Evolutionary conservation across 1,140 invertebrate genomes (phyloP).

Genomic region (Phortica variegata): DNA sequence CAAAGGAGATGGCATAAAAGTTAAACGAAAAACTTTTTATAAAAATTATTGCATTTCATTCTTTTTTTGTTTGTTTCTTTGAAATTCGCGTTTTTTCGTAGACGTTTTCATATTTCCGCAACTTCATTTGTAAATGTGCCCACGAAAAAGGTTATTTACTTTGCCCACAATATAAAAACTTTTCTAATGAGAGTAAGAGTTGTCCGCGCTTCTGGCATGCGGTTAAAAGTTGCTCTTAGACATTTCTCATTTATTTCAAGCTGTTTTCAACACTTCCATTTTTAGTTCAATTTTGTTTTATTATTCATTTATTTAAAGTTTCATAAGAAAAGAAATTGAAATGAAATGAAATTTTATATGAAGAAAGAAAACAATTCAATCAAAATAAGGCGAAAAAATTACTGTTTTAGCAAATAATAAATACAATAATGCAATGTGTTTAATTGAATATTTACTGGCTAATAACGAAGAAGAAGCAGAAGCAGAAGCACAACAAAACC

Average conservation of each 20-base stretch:
- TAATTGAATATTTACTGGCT: constrained; percentile 37
- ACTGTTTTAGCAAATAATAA: constrained; percentile 34
- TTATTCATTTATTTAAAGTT: constrained; percentile 6
- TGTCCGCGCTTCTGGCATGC: too few species aligned
- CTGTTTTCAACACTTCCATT: constrained; percentile 11
- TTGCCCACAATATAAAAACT: constrained; percentile 25
- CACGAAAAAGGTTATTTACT: constrained; percentile 26
- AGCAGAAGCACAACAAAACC: constrained; percentile 19
- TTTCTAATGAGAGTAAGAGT: constrained; percentile 49
- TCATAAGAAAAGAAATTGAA: constrained; percentile 24
- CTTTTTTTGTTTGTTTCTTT: too few species aligned
- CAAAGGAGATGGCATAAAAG: constrained; percentile 17
- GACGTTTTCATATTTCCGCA: too few species aligned
- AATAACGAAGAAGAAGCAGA: neutral
- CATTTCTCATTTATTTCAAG: constrained; percentile 12
- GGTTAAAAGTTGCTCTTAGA: too few species aligned
- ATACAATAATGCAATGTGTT: constrained; percentile 41
- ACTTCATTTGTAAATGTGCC: constrained; percentile 9
- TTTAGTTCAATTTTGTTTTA: constrained; percentile 14
- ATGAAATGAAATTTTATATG: too few species aligned
- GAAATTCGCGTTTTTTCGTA: too few species aligned
- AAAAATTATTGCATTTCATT: constrained; percentile 15
- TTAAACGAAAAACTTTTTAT: constrained; percentile 47
- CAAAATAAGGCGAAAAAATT: constrained; percentile 15
- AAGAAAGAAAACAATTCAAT: constrained; percentile 50